phyloP scores from a whole-genome alignment of 2,113 vertebrate genomes.

The Colaptes auratus region DNA sequence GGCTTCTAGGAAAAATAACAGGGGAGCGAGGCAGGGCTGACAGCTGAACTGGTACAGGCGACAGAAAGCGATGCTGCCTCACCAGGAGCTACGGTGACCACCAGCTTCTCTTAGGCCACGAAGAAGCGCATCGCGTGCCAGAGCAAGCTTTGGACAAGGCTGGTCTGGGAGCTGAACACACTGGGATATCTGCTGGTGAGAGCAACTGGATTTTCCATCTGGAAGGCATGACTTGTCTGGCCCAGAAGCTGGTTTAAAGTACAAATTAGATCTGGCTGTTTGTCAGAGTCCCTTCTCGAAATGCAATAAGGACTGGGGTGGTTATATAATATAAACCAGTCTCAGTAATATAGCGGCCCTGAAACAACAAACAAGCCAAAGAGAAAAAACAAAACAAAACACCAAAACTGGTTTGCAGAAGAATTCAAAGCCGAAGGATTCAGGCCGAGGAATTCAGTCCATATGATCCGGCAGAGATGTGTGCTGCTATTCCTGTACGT shows the following conservation, averaged over 20 bases:
- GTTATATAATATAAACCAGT: conserved; percentile 52
- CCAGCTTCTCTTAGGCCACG: background rate
- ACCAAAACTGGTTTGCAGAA: background rate
- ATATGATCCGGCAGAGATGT: conserved; percentile 56
- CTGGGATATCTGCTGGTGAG: background rate
- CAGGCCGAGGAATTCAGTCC: conserved; percentile 50
- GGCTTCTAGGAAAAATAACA: conserved; percentile 59
- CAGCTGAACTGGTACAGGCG: conserved; percentile 37
- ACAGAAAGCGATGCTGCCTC: background rate
- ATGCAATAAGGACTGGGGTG: background rate
- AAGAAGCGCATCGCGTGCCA: background rate
- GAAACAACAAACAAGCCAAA: conserved; percentile 35
- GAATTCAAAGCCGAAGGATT: conserved; percentile 39
- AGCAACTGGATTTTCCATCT: conserved; percentile 43
- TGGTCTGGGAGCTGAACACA: background rate
- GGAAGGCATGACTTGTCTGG: conserved; percentile 43
- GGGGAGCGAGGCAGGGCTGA: background rate
- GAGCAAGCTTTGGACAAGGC: background rate
- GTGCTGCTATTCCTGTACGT: conserved; percentile 71
- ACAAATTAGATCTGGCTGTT: conserved; percentile 45
- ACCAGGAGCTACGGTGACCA: background rate
- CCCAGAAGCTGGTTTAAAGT: conserved; percentile 44
- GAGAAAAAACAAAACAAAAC: background rate
- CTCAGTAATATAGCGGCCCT: background rate
- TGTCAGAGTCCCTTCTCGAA: background rate